Evolutionary conservation across 2,888 invertebrate species (phyloP).

Genomic region (Entomobrya multifasciata): DNA sequence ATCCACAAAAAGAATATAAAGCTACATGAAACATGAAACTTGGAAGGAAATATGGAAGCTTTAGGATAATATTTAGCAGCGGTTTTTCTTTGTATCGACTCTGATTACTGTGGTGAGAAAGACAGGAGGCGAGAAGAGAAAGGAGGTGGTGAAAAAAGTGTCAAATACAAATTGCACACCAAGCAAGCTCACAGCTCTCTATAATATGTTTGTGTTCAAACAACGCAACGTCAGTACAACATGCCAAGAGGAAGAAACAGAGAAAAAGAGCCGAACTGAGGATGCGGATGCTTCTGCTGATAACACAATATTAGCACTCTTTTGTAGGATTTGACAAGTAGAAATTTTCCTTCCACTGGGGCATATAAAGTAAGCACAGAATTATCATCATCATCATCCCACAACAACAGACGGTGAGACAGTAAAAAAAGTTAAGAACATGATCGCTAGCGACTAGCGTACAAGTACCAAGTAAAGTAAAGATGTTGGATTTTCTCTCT

Average conservation of each 20-base stretch:
- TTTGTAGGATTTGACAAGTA: constrained; percentile 56
- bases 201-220: no score
- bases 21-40: not conserved
- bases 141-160: constrained; percentile 22
- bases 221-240: not conserved
- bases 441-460: constrained; percentile 6
- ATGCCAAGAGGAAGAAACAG: not conserved
- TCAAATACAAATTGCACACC: constrained; percentile 26
- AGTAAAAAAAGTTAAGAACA: constrained; percentile 14
- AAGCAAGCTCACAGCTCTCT: no score
- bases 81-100: not conserved
- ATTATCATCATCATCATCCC: constrained; percentile 1
- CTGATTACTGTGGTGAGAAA: no score
- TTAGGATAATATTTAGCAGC: not conserved
- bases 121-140: not conserved
- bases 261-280: not conserved
- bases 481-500: not conserved
- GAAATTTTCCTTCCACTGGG: constrained; percentile 46
- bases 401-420: not conserved
- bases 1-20: constrained; percentile 10
- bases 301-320: constrained; percentile 3
- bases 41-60: not conserved
- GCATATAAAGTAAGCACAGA: constrained; percentile 35
- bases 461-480: not conserved
- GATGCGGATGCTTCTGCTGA: constrained; percentile 40